A percentile compares a stretch with the other conserved stretches of the same genome.
Conservation (phyloP, 1,140 invertebrate genomes). For the Trichonephila clavipes region DNA sequence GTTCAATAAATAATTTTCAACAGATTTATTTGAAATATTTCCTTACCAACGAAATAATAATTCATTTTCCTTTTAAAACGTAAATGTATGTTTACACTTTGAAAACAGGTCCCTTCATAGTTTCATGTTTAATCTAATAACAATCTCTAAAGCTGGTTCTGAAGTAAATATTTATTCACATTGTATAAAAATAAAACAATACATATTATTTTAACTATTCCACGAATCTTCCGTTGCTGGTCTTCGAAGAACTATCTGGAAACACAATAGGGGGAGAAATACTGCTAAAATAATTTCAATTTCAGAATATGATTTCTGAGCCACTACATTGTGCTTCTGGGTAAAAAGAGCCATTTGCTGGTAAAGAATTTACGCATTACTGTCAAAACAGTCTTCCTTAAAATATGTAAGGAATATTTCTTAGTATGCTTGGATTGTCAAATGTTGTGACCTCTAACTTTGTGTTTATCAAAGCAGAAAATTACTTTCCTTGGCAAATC, state of each 20-base stretch:
- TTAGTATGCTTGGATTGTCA: background rate
- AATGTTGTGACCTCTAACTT: slow-evolving; percentile 18
- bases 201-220: background rate
- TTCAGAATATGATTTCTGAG: background rate
- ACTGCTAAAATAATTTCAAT: background rate
- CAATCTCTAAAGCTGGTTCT: too few relatives aligned
- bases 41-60: too few relatives aligned
- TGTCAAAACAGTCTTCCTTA: background rate
- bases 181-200: background rate
- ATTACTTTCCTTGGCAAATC: background rate
- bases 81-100: too few relatives aligned
- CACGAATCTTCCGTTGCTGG: background rate
- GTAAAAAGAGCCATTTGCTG: background rate
- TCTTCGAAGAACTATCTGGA: background rate
- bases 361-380: background rate
- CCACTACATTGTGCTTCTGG: background rate
- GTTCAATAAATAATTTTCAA: too few relatives aligned
- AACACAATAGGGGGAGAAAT: background rate
- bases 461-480: slow-evolving; percentile 17
- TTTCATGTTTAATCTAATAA: too few relatives aligned
- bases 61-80: too few relatives aligned
- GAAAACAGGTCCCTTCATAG: too few relatives aligned
- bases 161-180: too few relatives aligned
- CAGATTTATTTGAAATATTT: too few relatives aligned
- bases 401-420: slow-evolving; percentile 11